Evolutionary conservation across 2,888 invertebrate genomes (phyloP), one percentile per base, ranked within the genome.

Genomic region (Sericinus montela): DNA sequence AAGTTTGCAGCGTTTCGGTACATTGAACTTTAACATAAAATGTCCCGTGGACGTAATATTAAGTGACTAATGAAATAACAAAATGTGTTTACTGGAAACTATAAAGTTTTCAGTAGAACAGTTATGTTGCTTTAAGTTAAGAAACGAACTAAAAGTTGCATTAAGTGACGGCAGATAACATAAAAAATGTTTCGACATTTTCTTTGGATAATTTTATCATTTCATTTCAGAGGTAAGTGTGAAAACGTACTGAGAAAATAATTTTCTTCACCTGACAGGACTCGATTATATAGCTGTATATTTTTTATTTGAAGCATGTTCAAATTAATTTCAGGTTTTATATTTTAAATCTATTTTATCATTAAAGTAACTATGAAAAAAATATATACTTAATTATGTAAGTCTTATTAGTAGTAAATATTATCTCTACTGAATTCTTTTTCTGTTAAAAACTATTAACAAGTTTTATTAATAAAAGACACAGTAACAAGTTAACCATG

Each of bases 171-270:
- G 68, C 60, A 66, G 56, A 19, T 19, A 19, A 54, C 63, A 50
- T 49, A 63, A 51, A 58, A 65, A 53, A 60, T 71, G 58, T 57
- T 62, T 50, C 67, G 63, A 56, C 63, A 68, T 56, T 66, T 78
- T 54, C 60, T 77, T 67, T 82, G 75, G 72, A 73, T 80, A 63
- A 58, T 67, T 53, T 67, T 69, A 45, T 63, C 72, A 39, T 67
- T 82, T 60, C 69, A 74, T 51, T 63, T 77, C 11, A 76, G 68
- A 71, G 84, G 86, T 86, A 66, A 77, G 77, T 7, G 25, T 7
- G 6, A 19, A 30, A 14, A 28, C 25, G 5, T 30, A 30, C 3
- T 30, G 1, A 1, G 4, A 8, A 25, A 25, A 25, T 25, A 25
- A 2, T 25, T 4, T 25, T 1, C 25, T n/a, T n/a, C n/a, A n/a